Conservation (phyloP, 2,888 invertebrate species). For the Chrysopilus asiliformis region DNA sequence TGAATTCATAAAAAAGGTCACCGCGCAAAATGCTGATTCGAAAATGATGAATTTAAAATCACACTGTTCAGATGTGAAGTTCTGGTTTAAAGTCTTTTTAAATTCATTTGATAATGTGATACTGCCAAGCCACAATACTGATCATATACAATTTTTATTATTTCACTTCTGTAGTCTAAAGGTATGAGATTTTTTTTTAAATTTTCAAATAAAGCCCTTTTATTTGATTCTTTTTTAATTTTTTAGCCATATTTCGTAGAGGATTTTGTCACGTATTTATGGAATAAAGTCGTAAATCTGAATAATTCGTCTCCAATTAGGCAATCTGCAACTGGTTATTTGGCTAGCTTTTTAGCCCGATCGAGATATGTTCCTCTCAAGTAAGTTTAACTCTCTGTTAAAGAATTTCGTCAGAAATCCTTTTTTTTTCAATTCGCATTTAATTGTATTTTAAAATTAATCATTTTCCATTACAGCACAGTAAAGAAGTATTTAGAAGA, state of each 20-base stretch:
- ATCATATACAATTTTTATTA: slow-evolving; percentile 63
- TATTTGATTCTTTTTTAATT: background rate
- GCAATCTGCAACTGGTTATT: slow-evolving; percentile 57
- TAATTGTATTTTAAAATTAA: slow-evolving; percentile 10
- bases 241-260: slow-evolving; percentile 38
- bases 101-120: slow-evolving; percentile 66
- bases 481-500: slow-evolving; percentile 51
- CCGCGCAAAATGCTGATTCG: too few relatives aligned
- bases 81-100: slow-evolving; percentile 43
- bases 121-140: slow-evolving; percentile 68
- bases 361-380: slow-evolving; percentile 46
- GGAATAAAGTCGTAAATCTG: slow-evolving; percentile 58
- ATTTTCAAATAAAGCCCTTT: background rate
- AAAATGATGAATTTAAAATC: slow-evolving; percentile 20
- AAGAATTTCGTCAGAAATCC: too few relatives aligned
- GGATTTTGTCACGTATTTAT: slow-evolving; percentile 54
- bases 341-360: slow-evolving; percentile 60
- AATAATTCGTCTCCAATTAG: slow-evolving; percentile 49
- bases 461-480: slow-evolving; percentile 38
- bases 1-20: slow-evolving; percentile 44
- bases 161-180: slow-evolving; percentile 62
- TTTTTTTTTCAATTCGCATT: too few relatives aligned
- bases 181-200: slow-evolving; percentile 18
- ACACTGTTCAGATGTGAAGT: background rate
- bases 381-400: slow-evolving; percentile 39